A percentile compares a stretch with the other conserved stretches of the same genome.
phyloP scores from a whole-genome alignment of 2,888 invertebrate genomes.

The Eucera pruinosa region DNA sequence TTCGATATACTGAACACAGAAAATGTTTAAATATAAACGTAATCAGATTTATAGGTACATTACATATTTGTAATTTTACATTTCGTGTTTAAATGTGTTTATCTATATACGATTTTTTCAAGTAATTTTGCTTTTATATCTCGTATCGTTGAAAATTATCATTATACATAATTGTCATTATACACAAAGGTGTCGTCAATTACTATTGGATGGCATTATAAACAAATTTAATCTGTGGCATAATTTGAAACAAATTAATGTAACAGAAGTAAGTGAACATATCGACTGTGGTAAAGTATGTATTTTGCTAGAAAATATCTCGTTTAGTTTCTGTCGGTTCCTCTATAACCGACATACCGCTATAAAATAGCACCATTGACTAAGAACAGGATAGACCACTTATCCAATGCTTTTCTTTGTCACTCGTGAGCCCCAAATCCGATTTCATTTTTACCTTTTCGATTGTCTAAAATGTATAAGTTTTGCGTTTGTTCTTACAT shows the following conservation, averaged over 20 bases:
- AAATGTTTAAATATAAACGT: not conserved
- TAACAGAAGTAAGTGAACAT: not conserved
- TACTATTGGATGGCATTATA: not conserved
- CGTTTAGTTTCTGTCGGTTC: not conserved
- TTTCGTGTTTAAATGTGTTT: not conserved
- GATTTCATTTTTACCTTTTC: too few species aligned
- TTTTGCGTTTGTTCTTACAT: too few species aligned
- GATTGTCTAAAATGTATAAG: too few species aligned
- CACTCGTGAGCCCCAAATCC: too few species aligned
- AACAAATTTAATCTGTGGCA: not conserved
- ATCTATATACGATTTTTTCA: not conserved
- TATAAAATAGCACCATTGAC: too few species aligned
- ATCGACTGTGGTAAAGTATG: conserved; percentile 6
- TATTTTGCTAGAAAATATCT: not conserved
- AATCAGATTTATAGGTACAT: not conserved
- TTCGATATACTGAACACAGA: not conserved
- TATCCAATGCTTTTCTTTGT: too few species aligned
- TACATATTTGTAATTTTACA: not conserved
- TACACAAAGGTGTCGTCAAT: not conserved
- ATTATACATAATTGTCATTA: not conserved
- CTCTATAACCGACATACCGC: not conserved
- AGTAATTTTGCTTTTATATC: not conserved
- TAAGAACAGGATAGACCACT: too few species aligned
- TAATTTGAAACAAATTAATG: not conserved
- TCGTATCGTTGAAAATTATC: not conserved